Evolutionary conservation across 2,888 invertebrate genomes (phyloP), one percentile per base, ranked within the genome.

Genomic region (Leuctra nigra): DNA sequence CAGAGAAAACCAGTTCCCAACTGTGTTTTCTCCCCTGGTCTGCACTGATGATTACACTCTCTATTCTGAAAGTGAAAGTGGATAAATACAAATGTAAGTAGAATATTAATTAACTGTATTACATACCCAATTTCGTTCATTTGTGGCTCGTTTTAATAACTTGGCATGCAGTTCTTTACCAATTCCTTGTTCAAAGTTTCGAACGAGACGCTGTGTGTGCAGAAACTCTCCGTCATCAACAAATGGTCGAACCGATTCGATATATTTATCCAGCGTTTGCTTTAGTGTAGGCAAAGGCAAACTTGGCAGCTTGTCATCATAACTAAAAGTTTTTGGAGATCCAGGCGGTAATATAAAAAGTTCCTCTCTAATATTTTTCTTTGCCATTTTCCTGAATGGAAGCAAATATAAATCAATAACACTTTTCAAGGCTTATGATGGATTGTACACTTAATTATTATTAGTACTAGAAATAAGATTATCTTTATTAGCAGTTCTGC

Each of bases 211-310:
- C 13, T 72, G 68, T 0, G 78, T 74, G 18, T 72, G 67, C 24
- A 66, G 63, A 59, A 74, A 67, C 64, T 80, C 78, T 38, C 72
- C 70, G 22, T 67, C 64, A 1, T 69, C 71, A 1, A 74, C 72
- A 63, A 76, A 74, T 7, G 77, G 77, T 59, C 68, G 69, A 2
- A 79, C 70, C 48, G 77, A 75, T 46, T 75, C 73, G 47, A 77
- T 72, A 64, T 81, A 81, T 59, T 76, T 75, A 14, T 72, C 66
- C 55, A 81, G 64, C 1, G 80, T 80, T 13, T 76, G 71, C 2
- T 69, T 67, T 9, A 81, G 66, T 4, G 71, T 64, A 16, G 81
- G 80, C 20, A 81, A 66, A 6, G 81, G 81, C 13, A 81, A 66
- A 6, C 73, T 66, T 2, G 80, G 79, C 16, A 80, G 67, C 4